Evolutionary conservation across 2,113 vertebrate species (phyloP), one percentile per base, ranked within the genome.

Genomic region (Gila orcuttii): DNA sequence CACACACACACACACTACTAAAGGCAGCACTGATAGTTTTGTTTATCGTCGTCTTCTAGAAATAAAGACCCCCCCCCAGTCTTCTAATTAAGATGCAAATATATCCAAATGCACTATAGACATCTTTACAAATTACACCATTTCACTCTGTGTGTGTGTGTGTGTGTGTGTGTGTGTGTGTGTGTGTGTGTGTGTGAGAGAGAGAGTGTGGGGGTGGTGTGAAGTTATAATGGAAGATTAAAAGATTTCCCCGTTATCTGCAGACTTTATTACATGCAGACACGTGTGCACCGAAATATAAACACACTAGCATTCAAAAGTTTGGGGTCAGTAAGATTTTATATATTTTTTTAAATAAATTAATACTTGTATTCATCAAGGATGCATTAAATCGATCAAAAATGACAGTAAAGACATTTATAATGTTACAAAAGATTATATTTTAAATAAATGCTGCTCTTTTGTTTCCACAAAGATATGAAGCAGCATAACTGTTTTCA

Each of bases 251-350:
- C 87, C 78, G 81, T 79, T 92, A 86, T 90, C 91, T 93, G 91
- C 91, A 91, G 91, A 91, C 92, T 91, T 91, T 94, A 93, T 94
- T 95, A 93, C 92, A 62, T 86, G 92, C 91, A 92, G 90, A 91
- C 90, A 80, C 91, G 89, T 91, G 90, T 92, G 91, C 74, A 91
- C 91, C 90, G 89, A 92, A 92, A 74, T 15, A 25, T 15, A 47
- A 1, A 25, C n/a, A 74, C 3, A 25, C 23, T 15, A 0, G 19
- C 2, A 1, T n/a, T 73, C 23, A 75, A 75, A 47, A n/a, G 11
- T 75, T 28, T 17, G 71, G 42, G 21, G 36, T 42, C 36, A n/a
- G 2, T 71, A 12, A 21, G 19, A 57, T 57, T 57, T 57, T 11
- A 10, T 25, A 1, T 60, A 19, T 42, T 23, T 42, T 42, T 71